Evolutionary conservation across 2,113 vertebrate genomes (phyloP), one percentile per base, ranked within the genome.

Genomic region (Oryzias melastigma): DNA sequence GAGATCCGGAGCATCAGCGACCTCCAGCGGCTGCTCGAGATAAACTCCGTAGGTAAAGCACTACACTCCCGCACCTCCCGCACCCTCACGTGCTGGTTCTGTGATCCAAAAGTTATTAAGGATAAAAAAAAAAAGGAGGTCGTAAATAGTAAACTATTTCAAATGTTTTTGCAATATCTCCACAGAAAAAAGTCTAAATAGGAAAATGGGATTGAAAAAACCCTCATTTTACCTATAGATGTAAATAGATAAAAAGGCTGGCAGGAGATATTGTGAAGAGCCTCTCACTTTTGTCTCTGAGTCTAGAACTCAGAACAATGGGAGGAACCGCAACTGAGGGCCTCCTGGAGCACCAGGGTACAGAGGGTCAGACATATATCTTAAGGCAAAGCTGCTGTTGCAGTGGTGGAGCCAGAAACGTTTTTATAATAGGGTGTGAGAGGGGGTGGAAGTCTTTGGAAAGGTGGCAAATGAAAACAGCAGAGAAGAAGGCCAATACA

Each of bases 1-100:
- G 94, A 97, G 78, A 97, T 97, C 87, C 93, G 90, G 90, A 97
- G 93, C 93, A 97, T 97, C 91, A 93, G 94, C 82, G 96, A 97
- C 91, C 92, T 98, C 90, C 95, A 98, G 95, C 94, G 95, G 90
- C 93, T 98, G 87, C 93, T 98, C 87, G 95, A 96, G 88, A 93
- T 95, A 91, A 92, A 98, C 91, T 94, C 94, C 93, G 92, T 95
- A 95, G 96, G 96, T 98, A 97, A 97, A 95, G 92, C 91, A 73
- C 89, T 88, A 85, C 74, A 54, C 83, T 86, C 79, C 81, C 78
- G 88, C 62, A 57, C 35, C 50, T 58, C 45, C 56, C 41, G 12
- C 56, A 44, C 54, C 43, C 29, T 44, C 25, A 14, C 2, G 13
- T 12, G 1, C 5, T 51, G 43, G 42, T 58, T 62, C 24, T 40